Evolutionary conservation across 2,888 invertebrate species (phyloP).

Genomic region (Conistra vaccinii): DNA sequence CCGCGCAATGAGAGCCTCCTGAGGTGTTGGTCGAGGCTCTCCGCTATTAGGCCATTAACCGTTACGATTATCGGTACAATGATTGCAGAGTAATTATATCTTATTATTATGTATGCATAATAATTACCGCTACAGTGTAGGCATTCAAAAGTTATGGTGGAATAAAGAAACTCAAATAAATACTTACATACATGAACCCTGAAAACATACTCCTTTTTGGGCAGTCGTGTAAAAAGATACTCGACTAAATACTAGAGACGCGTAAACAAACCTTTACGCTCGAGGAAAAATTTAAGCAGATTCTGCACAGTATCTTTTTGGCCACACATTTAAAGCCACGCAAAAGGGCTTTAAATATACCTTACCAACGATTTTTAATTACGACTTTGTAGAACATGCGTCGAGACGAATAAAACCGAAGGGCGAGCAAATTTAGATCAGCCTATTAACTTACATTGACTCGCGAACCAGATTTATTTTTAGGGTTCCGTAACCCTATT

Average conservation of each 20-base stretch:
- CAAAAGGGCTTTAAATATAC: slow-evolving; percentile 17
- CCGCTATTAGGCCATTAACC: too few relatives aligned
- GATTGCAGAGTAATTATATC: too few relatives aligned
- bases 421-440: slow-evolving; percentile 39
- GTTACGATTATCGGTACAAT: too few relatives aligned
- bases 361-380: slow-evolving; percentile 36
- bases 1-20: too few relatives aligned
- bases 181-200: too few relatives aligned
- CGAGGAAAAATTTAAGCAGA: background rate
- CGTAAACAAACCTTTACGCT: slow-evolving; percentile 12
- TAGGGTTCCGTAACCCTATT: too few relatives aligned
- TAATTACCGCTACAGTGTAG: too few relatives aligned
- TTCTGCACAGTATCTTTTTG: background rate
- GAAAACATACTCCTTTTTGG: too few relatives aligned
- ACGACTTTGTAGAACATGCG: slow-evolving; percentile 11
- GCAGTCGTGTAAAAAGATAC: background rate
- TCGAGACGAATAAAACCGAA: slow-evolving; percentile 15
- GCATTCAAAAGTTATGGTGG: too few relatives aligned
- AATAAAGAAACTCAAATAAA: too few relatives aligned
- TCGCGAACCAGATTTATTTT: slow-evolving; percentile 42
- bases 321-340: slow-evolving; percentile 29
- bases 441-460: slow-evolving; percentile 52
- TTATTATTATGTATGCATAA: too few relatives aligned
- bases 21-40: too few relatives aligned
- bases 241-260: background rate